Base-by-base conservation (phyloP, 2,113 vertebrate genomes). In the Sebastes schlegelii region DNA sequence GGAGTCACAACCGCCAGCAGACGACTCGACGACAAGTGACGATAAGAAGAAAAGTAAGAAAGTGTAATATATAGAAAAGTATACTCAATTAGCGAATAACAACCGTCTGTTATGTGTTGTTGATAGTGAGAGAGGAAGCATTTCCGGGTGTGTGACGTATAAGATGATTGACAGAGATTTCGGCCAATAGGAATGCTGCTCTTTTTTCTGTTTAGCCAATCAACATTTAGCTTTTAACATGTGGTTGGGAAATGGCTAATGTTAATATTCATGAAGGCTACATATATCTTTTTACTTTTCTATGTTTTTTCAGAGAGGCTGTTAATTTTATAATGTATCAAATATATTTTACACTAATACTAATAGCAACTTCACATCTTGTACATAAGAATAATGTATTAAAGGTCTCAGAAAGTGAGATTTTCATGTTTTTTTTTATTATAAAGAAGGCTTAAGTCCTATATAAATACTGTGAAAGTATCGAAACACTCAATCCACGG, bases 41-140 rank as follows among this genome's bases (percentile, higher is more conserved):
- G 95, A 96, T 8, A 96, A 95, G 92, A 96, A 96, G 81, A 96
- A 96, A 89, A 96, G 95, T 96, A 91, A 74, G 90, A n/a, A 13
- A 6, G 6, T 1, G 1, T 19, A 5, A 58, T 14, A 2, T 5
- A 23, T 51, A 1, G 7, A 72, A 45, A 12, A 48, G 1, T 26
- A 1, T 6, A 2, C 21, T 26, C 2, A 3, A n/a, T 10, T 14
- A 54, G 6, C 0, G n/a, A 43, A 0, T 19, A 71, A 19, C 21
- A 16, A n/a, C 5, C 3, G 2, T 23, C 10, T 58, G 34, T 84
- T 54, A 69, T 26, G 2, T 57, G 3, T 2, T 74, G 26, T 60
- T 46, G 66, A 57, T 69, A 58, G 55, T 70, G n/a, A 34, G 26
- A 76, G 48, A 42, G 4, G 17, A 64, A 48, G 12, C 8, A 70